Evolutionary conservation across 2,797 vertebrate genomes (phyloP).

Genomic region (Cossypha polioptera): DNA sequence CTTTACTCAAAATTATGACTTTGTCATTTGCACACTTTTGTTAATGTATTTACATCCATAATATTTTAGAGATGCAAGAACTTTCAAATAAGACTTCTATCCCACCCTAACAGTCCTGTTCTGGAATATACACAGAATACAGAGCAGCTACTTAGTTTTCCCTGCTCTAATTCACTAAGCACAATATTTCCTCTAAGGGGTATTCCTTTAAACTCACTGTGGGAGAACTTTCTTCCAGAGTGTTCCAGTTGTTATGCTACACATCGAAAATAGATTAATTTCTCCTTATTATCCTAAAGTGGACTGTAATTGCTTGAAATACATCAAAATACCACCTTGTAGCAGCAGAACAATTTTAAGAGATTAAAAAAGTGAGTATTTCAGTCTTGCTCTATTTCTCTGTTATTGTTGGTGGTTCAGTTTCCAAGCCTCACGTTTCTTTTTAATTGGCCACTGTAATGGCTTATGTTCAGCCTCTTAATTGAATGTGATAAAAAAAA

Average conservation of each 20-base stretch:
- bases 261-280: background rate
- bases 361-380: background rate
- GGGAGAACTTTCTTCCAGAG: background rate
- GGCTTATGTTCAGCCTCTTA: background rate
- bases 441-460: background rate
- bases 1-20: background rate
- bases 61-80: background rate
- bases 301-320: background rate
- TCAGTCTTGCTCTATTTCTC: background rate
- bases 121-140: background rate
- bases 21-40: background rate
- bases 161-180: background rate
- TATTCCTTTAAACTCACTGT: background rate
- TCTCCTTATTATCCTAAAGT: background rate
- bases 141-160: background rate
- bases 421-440: constrained; percentile 18
- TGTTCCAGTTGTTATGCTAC: background rate
- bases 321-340: background rate
- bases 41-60: background rate
- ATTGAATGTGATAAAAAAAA: background rate
- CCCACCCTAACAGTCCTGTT: background rate
- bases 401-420: background rate
- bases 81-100: background rate
- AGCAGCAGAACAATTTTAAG: background rate
- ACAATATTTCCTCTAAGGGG: background rate